Evolutionary conservation across 2,888 invertebrate species (phyloP), one percentile per base, ranked within the genome.

Genomic region (Calliopum simillimum): DNA sequence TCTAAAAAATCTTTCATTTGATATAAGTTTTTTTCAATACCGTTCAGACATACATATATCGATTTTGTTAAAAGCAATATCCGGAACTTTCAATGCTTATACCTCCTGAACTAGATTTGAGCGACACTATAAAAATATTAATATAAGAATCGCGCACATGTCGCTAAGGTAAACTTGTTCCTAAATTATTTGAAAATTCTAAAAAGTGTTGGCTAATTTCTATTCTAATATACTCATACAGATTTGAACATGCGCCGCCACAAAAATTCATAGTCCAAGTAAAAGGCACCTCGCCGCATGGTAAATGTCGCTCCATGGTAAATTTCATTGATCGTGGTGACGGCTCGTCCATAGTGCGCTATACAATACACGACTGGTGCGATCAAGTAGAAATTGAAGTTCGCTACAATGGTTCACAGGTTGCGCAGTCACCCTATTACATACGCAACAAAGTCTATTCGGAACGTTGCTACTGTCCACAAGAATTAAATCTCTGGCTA

Each of bases 401-500:
- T 25, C 89, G 88, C 77, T 91, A 81, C 62, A 82, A 83, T 74
- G 79, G 80, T 1, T 76, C 81, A 0, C 82, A 86, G 69, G 82
- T 85, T 0, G 83, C 83, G 0, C 77, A 82, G 14, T 86, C 85
- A 14, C 86, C 86, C 0, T 86, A 85, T 55, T 74, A 77, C 25
- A 78, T 83, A 2, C 75, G 78, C 1, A 78, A 91, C 71, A 88
- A 89, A 65, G 87, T 95, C 6, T 91, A 92, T 79, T 90, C 94
- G 71, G 97, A 97, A 80, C 91, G 93, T 75, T 98, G 98, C 84
- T 86, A 92, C 77, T 98, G 98, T 81, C 96, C 96, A 12, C 86
- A 88, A 70, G 87, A 90, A 67, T 81, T 93, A 8, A 81, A 89
- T 46, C 80, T 88, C 0, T 95, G 96, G 93, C 83, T 93, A 43